These are phyloP conservation scores for Matsumyia berberina DNA, from an alignment of 2,888 invertebrate genomes.

Conservation along the genomic window DNA sequence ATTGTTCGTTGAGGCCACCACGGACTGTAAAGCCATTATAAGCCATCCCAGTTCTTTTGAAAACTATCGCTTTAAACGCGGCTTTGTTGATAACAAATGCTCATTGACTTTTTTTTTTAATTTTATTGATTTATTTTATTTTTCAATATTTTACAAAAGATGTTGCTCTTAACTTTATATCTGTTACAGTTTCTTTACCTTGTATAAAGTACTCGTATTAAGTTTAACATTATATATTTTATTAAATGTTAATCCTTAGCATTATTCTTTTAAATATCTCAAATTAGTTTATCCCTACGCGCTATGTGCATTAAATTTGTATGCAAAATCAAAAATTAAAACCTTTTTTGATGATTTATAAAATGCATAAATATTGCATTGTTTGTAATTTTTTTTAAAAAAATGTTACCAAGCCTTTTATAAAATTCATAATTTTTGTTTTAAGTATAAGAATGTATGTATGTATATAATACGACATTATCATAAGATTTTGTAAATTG, in stretches of 20 bases:
- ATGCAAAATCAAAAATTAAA: background rate
- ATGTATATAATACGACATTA: slow-evolving; percentile 17
- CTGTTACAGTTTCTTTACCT: background rate
- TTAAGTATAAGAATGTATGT: too few relatives aligned
- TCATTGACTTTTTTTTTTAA: background rate
- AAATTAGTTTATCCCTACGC: slow-evolving; percentile 17
- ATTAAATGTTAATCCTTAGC: slow-evolving; percentile 31
- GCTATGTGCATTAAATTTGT: background rate
- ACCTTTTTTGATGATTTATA: background rate
- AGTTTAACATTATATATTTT: slow-evolving; percentile 1
- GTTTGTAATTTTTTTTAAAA: slow-evolving; percentile 3
- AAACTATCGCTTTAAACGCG: too few relatives aligned
- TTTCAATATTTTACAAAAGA: slow-evolving; percentile 47
- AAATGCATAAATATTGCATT: slow-evolving; percentile 9
- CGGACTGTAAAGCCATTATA: too few relatives aligned
- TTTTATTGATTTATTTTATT: slow-evolving; percentile 23
- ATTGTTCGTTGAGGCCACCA: too few relatives aligned
- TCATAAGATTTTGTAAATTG: slow-evolving; percentile 35
- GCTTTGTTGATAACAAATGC: too few relatives aligned
- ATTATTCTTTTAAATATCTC: slow-evolving; percentile 12
- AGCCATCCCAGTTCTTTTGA: too few relatives aligned
- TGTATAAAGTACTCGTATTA: background rate
- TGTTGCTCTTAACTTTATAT: background rate
- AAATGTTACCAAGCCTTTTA: slow-evolving; percentile 28
- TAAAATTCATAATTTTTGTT: slow-evolving; percentile 28